phyloP scores from a whole-genome alignment of 2,113 vertebrate genomes.

The Malurus elegans region DNA sequence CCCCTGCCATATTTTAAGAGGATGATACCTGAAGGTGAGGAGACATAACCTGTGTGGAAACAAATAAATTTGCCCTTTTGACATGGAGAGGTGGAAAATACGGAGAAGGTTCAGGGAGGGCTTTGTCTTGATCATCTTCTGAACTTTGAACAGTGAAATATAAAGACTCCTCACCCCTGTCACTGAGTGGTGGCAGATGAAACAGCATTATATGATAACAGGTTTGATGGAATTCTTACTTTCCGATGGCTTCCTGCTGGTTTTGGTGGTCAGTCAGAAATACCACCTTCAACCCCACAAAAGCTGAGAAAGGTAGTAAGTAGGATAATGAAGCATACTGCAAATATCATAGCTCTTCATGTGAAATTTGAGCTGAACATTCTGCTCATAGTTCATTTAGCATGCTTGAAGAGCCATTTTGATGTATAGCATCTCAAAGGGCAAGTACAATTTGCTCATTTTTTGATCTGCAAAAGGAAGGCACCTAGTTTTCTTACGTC shows the following conservation, averaged over 20 bases:
- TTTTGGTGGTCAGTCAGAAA: background rate
- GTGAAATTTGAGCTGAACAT: background rate
- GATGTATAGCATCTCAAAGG: background rate
- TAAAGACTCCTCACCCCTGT: background rate
- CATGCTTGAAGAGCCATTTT: background rate
- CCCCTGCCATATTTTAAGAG: background rate
- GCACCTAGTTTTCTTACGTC: background rate
- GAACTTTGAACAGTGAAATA: background rate
- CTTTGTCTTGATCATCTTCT: background rate
- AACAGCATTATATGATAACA: background rate
- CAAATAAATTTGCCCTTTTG: background rate
- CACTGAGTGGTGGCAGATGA: background rate
- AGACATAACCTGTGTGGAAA: background rate
- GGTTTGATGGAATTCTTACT: background rate
- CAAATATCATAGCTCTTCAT: background rate
- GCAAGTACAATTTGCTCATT: background rate
- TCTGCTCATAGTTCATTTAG: background rate
- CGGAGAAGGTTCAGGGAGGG: background rate
- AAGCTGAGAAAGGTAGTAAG: background rate
- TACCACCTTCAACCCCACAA: background rate
- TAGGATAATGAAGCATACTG: background rate
- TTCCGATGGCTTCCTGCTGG: background rate
- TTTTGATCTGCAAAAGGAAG: background rate
- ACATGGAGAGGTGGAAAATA: background rate
- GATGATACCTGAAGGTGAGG: background rate